Base-by-base conservation (phyloP, 1,140 invertebrate species). In the Magallana gigas region DNA sequence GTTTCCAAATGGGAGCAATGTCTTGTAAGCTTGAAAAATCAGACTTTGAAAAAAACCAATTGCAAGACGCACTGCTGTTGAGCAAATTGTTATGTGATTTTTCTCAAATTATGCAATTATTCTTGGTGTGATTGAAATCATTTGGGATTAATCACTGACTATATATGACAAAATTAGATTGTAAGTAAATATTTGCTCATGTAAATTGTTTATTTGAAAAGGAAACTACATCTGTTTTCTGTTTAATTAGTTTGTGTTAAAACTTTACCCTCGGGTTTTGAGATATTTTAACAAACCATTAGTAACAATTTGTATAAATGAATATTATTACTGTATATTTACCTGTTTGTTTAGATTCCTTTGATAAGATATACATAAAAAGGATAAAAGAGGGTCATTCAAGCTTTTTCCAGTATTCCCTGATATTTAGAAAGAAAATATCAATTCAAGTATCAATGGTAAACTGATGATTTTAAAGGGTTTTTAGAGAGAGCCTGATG, bases 21-120 rank as follows among this genome's bases (percentile, higher is more conserved):
- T 76, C 68, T 76, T 76, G 68, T 76, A 76, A 29, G 68, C 68
- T 76, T 36, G 68, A 8, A 76, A 29, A 48, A 76, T 76, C 68
- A 76, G 68, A 76, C 23, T 12, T 11, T 29, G 68, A 18, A 71
- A 76, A 76, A 76, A 76, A 76, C 68, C 68, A 76, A 76, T 76
- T 36, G 23, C 68, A 76, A 76, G 68, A 36, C 18, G 23, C 68
- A 76, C 68, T 76, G 68, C 68, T 76, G 68, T 76, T 76, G 68
- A 76, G 68, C 68, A 76, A 76, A 76, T 76, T 76, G 68, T 76
- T 76, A 76, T 76, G 68, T 76, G 68, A 76, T 76, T 76, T 76
- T 76, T 76, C 23, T 76, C 68, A 76, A 76, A 76, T 76, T 76
- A 76, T 76, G 68, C 68, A 76, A 76, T 76, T 76, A 76, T 76